Base-by-base conservation (phyloP, 2,113 vertebrate genomes). In the Salminus brasiliensis region DNA sequence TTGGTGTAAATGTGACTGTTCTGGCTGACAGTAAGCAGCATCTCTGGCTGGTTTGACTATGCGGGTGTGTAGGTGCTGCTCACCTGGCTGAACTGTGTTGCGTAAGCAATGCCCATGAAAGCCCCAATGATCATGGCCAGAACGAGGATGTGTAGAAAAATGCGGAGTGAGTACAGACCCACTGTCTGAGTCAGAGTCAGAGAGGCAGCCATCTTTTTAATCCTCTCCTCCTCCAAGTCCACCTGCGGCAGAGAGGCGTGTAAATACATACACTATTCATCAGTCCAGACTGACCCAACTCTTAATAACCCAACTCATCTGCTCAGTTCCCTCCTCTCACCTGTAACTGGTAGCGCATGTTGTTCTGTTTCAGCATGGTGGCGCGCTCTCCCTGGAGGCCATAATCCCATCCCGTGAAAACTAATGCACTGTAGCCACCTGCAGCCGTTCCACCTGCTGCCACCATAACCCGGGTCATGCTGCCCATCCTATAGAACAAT, bases 401-500 rank as follows among this genome's bases (percentile, higher is more conserved):
- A 8, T 94, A 95, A 87, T 96, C 92, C 96, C 96, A 97, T 53
- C 93, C 91, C 0, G 92, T 92, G 83, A 97, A 96, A 49, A 95
- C 87, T 1, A 92, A 90, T 83, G 87, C 86, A 83, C 94, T 96
- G 92, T 96, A 97, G 84, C 87, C 91, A 73, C 89, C 93, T 45
- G 92, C 87, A 3, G 89, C 16, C 10, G 88, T 85, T 1, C 93
- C 91, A 72, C 94, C 95, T 0, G 90, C 94, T 76, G 94, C 81
- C 84, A 96, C 83, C 2, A 89, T 92, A 86, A 94, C 88, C 68
- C 93, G 94, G 72, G 94, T 88, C 4, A 92, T 90, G 1, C 84
- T 82, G 41, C 95, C 94, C 45, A 94, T 94, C 68, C 96, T 97
- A 80, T 23, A 16, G 59, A 76, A 16, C 71, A 72, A 45, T 66